A percentile compares a stretch with the other conserved stretches of the same genome.
Evolutionary conservation across 2,113 vertebrate genomes (phyloP).

Genomic region (Anolis sagrei): DNA sequence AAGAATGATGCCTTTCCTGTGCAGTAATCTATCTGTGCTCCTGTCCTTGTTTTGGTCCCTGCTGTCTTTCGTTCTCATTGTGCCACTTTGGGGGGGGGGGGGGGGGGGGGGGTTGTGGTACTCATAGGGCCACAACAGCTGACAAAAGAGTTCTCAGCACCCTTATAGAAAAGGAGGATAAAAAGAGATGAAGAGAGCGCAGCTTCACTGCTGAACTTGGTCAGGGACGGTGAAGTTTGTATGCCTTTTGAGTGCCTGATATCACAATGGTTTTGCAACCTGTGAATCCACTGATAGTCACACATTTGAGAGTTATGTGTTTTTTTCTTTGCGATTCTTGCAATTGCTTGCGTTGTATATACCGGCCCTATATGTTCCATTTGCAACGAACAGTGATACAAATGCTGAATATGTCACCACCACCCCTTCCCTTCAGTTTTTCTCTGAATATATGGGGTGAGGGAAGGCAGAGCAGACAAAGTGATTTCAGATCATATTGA

Average conservation of each 20-base stretch:
- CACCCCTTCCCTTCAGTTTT: not conserved
- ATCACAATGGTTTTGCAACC: not conserved
- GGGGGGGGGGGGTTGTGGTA: not conserved
- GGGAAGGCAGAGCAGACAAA: constrained; percentile 22
- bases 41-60: not conserved
- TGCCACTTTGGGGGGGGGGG: not conserved
- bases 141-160: not conserved
- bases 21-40: not conserved
- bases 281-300: constrained; percentile 15
- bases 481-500: not conserved
- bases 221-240: not conserved
- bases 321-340: constrained; percentile 29
- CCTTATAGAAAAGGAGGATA: not conserved
- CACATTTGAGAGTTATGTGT: not conserved
- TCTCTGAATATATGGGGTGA: not conserved
- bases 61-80: not conserved
- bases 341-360: constrained; percentile 53
- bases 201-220: not conserved
- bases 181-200: not conserved
- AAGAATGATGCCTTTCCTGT: not conserved
- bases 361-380: constrained; percentile 12
- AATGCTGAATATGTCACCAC: not conserved
- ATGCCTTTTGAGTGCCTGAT: constrained; percentile 59
- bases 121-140: not conserved
- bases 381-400: not conserved